Evolutionary conservation across 2,888 invertebrate species (phyloP), one percentile per base, ranked within the genome.

Genomic region (Microdon myrmicae): DNA sequence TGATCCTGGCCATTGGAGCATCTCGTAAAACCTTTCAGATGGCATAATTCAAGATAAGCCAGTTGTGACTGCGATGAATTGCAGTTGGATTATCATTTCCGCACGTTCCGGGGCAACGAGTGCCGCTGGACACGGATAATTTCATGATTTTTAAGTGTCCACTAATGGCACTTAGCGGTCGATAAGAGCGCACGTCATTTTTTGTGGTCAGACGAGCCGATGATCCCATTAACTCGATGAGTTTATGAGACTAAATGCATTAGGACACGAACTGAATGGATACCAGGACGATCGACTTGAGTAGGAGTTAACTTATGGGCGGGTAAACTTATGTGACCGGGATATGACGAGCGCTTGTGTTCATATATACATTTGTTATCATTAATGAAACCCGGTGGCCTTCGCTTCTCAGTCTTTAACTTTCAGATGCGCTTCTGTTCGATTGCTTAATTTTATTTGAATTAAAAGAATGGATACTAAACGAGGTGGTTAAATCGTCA

Each of bases 71-170:
- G 41, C 51, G 64, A 58, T 64, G 51, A 53, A 64, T 64, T 58
- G 58, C 58, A 32, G 49, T n/a, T 20, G 39, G 41, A 47, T 41
- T 41, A 51, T 37, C 39, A 22, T 44, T 49, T 35, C 20, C 35
- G 29, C 60, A 38, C 37, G 37, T 22, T 49, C 13, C 10, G 31
- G 22, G 3, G 10, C 5, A 6, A 9, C 16, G 35, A 41, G 64
- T 64, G 64, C 64, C 51, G 58, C 51, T 12, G 51, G 35, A 64
- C 64, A 64, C 32, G 44, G 48, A 16, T 44, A 45, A 34, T 54
- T 59, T 59, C 54, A 66, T 59, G 59, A 59, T 59, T 59, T 61
- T 66, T 39, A 66, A 59, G 66, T 66, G 66, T 54, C 53, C 48
- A 25, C 59, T 48, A 66, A 66, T 66, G 66, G 59, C 44, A 54